These are phyloP conservation scores for Melanitta fusca DNA, from an alignment of 2,797 vertebrate species.

Conservation along the genomic window DNA sequence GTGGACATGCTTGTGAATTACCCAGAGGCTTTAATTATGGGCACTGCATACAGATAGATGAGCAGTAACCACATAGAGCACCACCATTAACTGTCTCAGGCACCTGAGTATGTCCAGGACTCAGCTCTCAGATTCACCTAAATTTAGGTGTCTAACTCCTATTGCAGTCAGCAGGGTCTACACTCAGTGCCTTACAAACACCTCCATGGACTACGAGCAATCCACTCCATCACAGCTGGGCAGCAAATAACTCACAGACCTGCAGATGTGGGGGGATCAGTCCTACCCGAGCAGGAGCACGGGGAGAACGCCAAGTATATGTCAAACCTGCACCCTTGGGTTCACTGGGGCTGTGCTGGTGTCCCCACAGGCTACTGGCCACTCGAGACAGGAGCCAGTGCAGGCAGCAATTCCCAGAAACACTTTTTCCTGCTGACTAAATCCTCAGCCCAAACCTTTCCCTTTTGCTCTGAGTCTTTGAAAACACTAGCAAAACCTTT, in stretches of 20 bases:
- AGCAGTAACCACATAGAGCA: neutral
- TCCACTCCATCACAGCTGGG: neutral
- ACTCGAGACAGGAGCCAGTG: neutral
- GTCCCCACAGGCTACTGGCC: neutral
- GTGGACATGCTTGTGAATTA: neutral
- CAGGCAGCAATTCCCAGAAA: neutral
- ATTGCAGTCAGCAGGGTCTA: neutral
- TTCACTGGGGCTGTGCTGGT: neutral
- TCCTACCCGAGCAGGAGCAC: neutral
- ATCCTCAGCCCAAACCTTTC: conserved; percentile 48
- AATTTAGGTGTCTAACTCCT: neutral
- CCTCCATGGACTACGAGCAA: neutral
- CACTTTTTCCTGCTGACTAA: neutral
- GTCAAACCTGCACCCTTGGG: neutral
- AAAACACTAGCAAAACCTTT: conserved; percentile 60
- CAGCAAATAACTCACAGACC: neutral
- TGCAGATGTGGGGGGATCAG: neutral
- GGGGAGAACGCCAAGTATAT: fast-evolving
- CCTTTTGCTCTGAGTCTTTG: conserved; percentile 38
- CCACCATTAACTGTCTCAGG: neutral
- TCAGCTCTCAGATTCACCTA: neutral
- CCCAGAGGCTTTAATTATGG: neutral
- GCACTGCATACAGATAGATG: neutral
- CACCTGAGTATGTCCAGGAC: neutral
- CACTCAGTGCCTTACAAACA: neutral